Conservation (phyloP, 2,888 invertebrate genomes). For the Caenorhabditis sulstoni region DNA sequence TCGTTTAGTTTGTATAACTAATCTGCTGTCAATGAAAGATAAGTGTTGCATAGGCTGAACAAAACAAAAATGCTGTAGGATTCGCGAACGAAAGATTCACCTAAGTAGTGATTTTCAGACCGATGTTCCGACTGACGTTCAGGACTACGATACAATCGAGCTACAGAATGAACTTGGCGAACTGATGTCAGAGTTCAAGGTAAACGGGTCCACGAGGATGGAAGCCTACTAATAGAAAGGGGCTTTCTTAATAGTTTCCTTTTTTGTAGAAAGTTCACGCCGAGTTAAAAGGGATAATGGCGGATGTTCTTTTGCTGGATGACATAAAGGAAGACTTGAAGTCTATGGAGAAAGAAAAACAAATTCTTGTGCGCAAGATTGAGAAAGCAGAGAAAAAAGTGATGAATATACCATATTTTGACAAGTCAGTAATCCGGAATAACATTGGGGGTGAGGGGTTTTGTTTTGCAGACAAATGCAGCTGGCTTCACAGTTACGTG, state of each 20-base stretch:
- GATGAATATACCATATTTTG: constrained; percentile 71
- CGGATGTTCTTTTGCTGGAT: constrained; percentile 85
- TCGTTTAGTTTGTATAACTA: constrained; percentile 24
- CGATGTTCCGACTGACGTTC: constrained; percentile 81
- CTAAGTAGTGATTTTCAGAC: constrained; percentile 40
- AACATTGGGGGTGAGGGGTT: neutral
- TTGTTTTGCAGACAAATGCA: constrained; percentile 81
- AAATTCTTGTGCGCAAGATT: constrained; percentile 86
- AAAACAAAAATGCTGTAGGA: too few relatives aligned
- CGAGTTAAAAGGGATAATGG: constrained; percentile 64
- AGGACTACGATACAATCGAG: constrained; percentile 87
- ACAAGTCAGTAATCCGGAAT: constrained; percentile 67
- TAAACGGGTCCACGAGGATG: constrained; percentile 80
- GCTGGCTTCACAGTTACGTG: constrained; percentile 84
- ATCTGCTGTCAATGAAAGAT: neutral
- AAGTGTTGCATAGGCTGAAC: too few relatives aligned
- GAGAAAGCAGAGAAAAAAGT: constrained; percentile 82
- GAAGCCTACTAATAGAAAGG: neutral
- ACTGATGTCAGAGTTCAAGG: constrained; percentile 89
- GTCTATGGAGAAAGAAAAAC: constrained; percentile 84
- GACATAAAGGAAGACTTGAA: constrained; percentile 90
- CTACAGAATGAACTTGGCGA: constrained; percentile 86
- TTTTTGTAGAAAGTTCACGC: constrained; percentile 70
- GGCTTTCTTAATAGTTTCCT: neutral
- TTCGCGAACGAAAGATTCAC: neutral